These are phyloP conservation scores for Dasypus novemcinctus DNA, from an alignment of 2,113 vertebrate genomes.

Conservation along the genomic window DNA sequence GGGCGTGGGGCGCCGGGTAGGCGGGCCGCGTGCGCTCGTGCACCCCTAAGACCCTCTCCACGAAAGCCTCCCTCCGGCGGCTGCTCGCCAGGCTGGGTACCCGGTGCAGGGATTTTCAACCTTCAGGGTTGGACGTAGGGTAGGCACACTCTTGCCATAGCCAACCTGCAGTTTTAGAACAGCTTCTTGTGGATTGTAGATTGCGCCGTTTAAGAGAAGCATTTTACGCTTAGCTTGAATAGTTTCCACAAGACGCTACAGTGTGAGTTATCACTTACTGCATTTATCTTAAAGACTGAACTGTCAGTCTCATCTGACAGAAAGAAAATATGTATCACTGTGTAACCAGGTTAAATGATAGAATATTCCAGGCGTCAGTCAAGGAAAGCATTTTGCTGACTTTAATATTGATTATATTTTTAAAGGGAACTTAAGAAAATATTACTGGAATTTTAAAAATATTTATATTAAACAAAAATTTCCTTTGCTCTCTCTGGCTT, in stretches of 20 bases:
- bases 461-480: slow-evolving; percentile 61
- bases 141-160: slow-evolving; percentile 60
- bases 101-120: slow-evolving; percentile 56
- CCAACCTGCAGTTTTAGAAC: slow-evolving; percentile 58
- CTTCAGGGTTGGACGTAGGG: slow-evolving; percentile 68
- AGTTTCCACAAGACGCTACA: slow-evolving; percentile 63
- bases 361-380: slow-evolving; percentile 61
- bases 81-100: not conserved
- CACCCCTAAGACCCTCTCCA: too few relatives aligned
- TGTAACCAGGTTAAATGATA: slow-evolving; percentile 68
- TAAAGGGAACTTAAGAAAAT: slow-evolving; percentile 71
- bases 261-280: slow-evolving; percentile 67
- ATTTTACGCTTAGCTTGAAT: slow-evolving; percentile 67
- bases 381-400: slow-evolving; percentile 63
- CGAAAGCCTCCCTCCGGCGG: too few relatives aligned
- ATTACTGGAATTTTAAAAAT: slow-evolving; percentile 72
- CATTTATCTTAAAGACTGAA: slow-evolving; percentile 74
- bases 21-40: too few relatives aligned
- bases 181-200: slow-evolving; percentile 54
- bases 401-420: slow-evolving; percentile 74
- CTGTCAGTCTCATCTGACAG: slow-evolving; percentile 69
- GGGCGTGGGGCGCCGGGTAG: too few relatives aligned
- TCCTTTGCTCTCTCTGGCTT: slow-evolving; percentile 70
- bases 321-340: slow-evolving; percentile 53
- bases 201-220: slow-evolving; percentile 27